phyloP scores from a whole-genome alignment of 2,797 vertebrate genomes.

The Labeo calbasu region DNA sequence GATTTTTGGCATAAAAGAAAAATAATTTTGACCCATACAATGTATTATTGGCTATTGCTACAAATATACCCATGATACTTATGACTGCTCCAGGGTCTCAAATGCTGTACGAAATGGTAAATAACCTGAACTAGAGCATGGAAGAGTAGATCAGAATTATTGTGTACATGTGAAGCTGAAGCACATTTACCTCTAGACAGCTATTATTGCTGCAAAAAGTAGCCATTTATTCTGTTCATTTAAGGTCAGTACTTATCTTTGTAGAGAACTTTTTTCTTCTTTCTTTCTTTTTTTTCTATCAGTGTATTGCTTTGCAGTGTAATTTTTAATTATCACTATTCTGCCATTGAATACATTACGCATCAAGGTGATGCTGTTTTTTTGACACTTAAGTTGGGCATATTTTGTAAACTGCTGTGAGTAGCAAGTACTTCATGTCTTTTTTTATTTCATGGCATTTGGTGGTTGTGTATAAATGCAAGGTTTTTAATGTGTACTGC shows the following conservation, averaged over 20 bases:
- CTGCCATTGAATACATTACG: neutral
- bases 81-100: no score
- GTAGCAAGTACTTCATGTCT: neutral
- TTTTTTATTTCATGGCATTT: neutral
- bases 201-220: neutral
- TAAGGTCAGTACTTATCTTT: neutral
- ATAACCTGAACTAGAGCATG: neutral
- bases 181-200: neutral
- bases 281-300: neutral
- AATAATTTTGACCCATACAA: no score
- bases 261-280: neutral
- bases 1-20: no score
- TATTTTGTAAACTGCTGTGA: neutral
- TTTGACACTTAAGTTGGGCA: neutral
- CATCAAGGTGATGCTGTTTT: neutral
- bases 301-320: neutral
- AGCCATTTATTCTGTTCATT: neutral
- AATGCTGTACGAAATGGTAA: no score
- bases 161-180: neutral
- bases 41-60: no score
- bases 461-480: neutral
- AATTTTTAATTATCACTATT: conserved; percentile 20
- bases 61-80: no score
- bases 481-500: neutral
- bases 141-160: neutral